Evolutionary conservation across 2,888 invertebrate genomes (phyloP), one percentile per base, ranked within the genome.

Genomic region (Volucella zonaria): DNA sequence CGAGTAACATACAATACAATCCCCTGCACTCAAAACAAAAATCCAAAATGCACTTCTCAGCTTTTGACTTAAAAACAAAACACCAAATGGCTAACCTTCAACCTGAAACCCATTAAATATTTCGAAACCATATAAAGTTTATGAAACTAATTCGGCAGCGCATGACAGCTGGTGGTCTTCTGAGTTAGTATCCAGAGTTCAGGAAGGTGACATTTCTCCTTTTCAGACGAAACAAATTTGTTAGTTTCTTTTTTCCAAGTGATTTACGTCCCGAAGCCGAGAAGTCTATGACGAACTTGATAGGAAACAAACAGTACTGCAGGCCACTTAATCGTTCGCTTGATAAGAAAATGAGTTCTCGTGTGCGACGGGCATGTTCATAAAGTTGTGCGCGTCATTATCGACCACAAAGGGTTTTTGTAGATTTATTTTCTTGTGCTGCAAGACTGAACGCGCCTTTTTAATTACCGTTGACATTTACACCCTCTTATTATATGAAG

Each of bases 391-490:
- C 67, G 45, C 43, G 54, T 68, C 67, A 66, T 14, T 15, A 66
- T 52, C 40, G 31, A 52, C 40, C 14, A 66, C 51, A 52, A 61
- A 38, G 71, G 59, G n/a, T 43, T 62, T 62, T 71, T 71, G 59
- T 71, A 61, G 18, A 40, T 2, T 59, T 51, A 8, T 49, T 61
- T 61, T 45, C 42, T 1, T 31, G 4, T 31, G 4, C 31, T 1
- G 6, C 6, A 4, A 31, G 31, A 31, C 31, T 6, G 6, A 31
- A 31, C 4, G 31, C 31, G 31, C 31, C 31, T 61, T 47, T 62
- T 62, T 73, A 74, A 74, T 74, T 62, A 62, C 52, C 45, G 45
- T 54, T 61, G 61, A 73, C 61, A 73, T 64, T 62, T 64, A 64
- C 9, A 18, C 14, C 8, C 6, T n/a, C 31, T 12, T 56, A 31